Evolutionary conservation across 2,888 invertebrate species (phyloP), one percentile per base, ranked within the genome.

Genomic region (Nasonia oneida): DNA sequence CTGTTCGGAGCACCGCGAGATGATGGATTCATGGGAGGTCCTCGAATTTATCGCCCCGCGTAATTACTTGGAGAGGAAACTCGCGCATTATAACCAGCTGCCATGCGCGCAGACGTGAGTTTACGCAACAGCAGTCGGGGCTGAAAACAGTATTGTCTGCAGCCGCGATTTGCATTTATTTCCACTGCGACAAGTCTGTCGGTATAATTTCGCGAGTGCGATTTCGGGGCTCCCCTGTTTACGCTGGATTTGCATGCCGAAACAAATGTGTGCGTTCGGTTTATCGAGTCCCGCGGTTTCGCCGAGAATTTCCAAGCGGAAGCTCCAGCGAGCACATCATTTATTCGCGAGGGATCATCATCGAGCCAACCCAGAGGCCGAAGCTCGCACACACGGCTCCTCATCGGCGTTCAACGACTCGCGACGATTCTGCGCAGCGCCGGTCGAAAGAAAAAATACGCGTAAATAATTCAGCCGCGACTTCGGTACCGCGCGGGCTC

Each of bases 11-110:
- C 12, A 47, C 57, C n/a, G 8, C 12, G 39, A 18, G 81, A 85
- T 85, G 76, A 85, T 81, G 64, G 64, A 85, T 85, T 85, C 81
- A 77, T 50, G 77, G 61, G 70, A 50, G 76, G 50, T 81, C 73
- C 77, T 77, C 81, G 47, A 81, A 85, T 81, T 85, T 73, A 85
- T 85, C 57, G 64, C 39, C 3, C 23, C n/a, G 39, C 12, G n/a
- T 73, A 23, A 73, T 73, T 73, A 64, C 64, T 29, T 29, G 64
- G 12, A 6, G 10, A 67, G 14, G n/a, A 67, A 67, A 29, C 12
- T 67, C 29, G 57, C 18, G n/a, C 1, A 61, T 37, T 37, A 37
- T 61, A 61, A 61, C 57, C 3, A 5, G n/a, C 57, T 57, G 50
- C 15, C 15, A 15, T 15, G 1, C 57, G 57, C n/a, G 8, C 3